These are phyloP conservation scores for Bovichtus diacanthus DNA, from an alignment of 2,797 vertebrate species.

Conservation along the genomic window DNA sequence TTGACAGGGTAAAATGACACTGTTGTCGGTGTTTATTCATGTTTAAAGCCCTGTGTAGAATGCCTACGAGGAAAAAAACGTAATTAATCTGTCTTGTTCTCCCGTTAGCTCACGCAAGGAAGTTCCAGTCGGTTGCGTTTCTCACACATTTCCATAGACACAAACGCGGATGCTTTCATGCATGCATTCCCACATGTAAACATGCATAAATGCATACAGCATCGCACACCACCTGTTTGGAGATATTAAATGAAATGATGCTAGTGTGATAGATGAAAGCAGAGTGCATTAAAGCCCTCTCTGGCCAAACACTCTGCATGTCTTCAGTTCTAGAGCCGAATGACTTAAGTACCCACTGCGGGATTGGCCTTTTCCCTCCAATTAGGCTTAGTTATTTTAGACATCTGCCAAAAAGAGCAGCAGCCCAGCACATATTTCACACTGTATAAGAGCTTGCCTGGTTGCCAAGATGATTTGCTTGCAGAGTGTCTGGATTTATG, in stretches of 20 bases:
- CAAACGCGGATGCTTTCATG: not conserved
- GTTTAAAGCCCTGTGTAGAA: conserved; percentile 47
- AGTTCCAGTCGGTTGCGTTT: conserved; percentile 52
- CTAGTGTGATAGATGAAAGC: conserved; percentile 29
- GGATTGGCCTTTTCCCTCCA: conserved; percentile 63
- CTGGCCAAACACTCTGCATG: conserved; percentile 41
- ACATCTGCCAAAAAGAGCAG: conserved; percentile 70
- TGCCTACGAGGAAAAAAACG: conserved; percentile 38
- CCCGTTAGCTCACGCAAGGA: conserved; percentile 48
- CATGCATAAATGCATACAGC: conserved; percentile 10
- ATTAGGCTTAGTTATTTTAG: conserved; percentile 72
- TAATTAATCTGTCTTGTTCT: conserved; percentile 55
- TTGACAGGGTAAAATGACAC: conserved; percentile 58
- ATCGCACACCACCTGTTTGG: conserved; percentile 20
- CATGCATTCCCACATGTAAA: conserved; percentile 22
- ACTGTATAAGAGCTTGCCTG: conserved; percentile 33
- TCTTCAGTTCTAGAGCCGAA: conserved; percentile 37
- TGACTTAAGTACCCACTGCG: conserved; percentile 46
- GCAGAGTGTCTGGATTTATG: conserved; percentile 52
- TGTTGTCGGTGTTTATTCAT: conserved; percentile 50
- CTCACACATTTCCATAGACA: not conserved
- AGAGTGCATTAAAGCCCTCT: not conserved
- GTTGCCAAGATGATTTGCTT: conserved; percentile 65
- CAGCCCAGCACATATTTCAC: conserved; percentile 55
- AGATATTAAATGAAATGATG: conserved; percentile 22